phyloP scores from a whole-genome alignment of 2,888 invertebrate species.

The Pomacea canaliculata region DNA sequence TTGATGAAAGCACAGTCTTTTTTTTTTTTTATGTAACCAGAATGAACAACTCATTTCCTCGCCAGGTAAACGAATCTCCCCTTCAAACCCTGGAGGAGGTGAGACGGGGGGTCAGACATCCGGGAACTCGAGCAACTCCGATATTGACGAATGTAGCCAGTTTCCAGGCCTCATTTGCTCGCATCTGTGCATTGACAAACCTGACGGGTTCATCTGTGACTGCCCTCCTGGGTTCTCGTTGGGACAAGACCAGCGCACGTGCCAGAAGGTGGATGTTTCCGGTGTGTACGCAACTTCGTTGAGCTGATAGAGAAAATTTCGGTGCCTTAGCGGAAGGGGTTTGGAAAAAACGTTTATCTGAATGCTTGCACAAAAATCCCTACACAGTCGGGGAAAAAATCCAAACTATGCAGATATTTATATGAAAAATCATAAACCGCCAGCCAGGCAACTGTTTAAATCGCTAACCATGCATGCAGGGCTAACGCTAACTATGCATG shows the following conservation, averaged over 20 bases:
- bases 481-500: too few relatives aligned
- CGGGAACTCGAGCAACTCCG: constrained; percentile 21
- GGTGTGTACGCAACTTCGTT: constrained; percentile 1
- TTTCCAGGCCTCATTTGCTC: constrained; percentile 68
- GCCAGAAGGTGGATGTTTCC: constrained; percentile 26
- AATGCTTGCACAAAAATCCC: too few relatives aligned
- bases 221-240: constrained; percentile 63
- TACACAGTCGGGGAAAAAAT: too few relatives aligned
- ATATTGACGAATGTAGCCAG: constrained; percentile 56
- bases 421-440: not conserved
- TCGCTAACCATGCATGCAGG: not conserved
- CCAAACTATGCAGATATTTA: too few relatives aligned
- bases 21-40: too few relatives aligned
- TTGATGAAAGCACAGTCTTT: too few relatives aligned
- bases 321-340: not conserved
- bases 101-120: too few relatives aligned
- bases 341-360: not conserved
- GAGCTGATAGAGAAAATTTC: not conserved
- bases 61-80: too few relatives aligned
- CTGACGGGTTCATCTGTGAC: constrained; percentile 64
- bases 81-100: too few relatives aligned
- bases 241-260: constrained; percentile 60
- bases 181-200: constrained; percentile 64
- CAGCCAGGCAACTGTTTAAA: not conserved
- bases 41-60: too few relatives aligned